These are phyloP conservation scores for Bradysia coprophila DNA, from an alignment of 1,140 invertebrate species.

Conservation along the genomic window DNA sequence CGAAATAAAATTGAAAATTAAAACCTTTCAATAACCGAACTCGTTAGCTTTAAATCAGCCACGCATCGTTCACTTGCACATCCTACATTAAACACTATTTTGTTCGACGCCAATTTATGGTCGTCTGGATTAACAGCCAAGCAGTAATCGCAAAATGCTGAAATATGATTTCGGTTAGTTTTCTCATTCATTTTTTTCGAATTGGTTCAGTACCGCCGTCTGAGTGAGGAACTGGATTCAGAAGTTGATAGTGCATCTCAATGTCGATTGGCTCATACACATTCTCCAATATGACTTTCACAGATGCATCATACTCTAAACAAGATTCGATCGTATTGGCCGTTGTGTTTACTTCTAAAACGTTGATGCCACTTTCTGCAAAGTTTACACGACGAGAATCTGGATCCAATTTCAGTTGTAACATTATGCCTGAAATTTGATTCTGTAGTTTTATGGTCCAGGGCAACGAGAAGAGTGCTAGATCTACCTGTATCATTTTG, in stretches of 20 bases:
- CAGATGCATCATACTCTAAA: conserved; percentile 12
- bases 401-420: conserved; percentile 15
- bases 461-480: too few species aligned
- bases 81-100: conserved; percentile 20
- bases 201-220: too few species aligned
- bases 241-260: conserved; percentile 20
- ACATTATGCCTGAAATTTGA: too few species aligned
- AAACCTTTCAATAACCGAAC: too few species aligned
- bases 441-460: too few species aligned
- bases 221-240: conserved; percentile 15
- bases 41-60: conserved; percentile 20
- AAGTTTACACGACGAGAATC: conserved; percentile 16
- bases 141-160: conserved; percentile 18
- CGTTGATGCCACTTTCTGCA: conserved; percentile 11
- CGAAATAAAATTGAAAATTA: too few species aligned
- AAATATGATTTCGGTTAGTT: background rate
- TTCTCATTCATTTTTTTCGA: too few species aligned
- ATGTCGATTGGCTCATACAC: conserved; percentile 24
- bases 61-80: conserved; percentile 23
- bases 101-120: conserved; percentile 14
- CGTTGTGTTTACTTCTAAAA: conserved; percentile 13
- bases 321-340: conserved; percentile 11
- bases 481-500: too few species aligned
- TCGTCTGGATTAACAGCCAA: conserved; percentile 19
- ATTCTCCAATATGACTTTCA: conserved; percentile 16